phyloP scores from a whole-genome alignment of 1,140 invertebrate species.

The Penaeus indicus region DNA sequence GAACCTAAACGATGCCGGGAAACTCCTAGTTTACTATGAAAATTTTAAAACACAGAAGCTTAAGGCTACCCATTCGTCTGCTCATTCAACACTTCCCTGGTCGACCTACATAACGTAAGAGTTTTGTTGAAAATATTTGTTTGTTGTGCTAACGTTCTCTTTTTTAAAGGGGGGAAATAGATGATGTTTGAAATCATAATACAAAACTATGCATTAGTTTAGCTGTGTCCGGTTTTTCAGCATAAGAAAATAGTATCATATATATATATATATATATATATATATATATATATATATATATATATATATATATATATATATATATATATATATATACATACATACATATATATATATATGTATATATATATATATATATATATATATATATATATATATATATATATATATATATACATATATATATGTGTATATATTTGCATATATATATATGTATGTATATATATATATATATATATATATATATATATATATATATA shows the following conservation, averaged over 20 bases:
- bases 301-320: conserved; percentile 18
- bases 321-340: neutral
- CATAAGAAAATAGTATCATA: neutral
- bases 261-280: conserved; percentile 21
- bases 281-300: conserved; percentile 11
- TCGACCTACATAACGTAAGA: too few species aligned
- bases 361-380: neutral
- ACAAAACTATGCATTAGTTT: too few species aligned
- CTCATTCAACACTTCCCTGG: too few species aligned
- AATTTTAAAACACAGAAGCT: too few species aligned
- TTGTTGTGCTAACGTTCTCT: too few species aligned
- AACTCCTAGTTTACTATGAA: too few species aligned
- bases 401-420: neutral
- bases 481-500: conserved; percentile 20
- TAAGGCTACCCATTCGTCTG: too few species aligned
- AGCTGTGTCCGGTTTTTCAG: too few species aligned
- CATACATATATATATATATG: conserved; percentile 9
- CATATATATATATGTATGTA: conserved; percentile 13
- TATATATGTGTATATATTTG: neutral
- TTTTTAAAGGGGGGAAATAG: too few species aligned
- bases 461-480: conserved; percentile 5
- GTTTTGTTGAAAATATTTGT: too few species aligned
- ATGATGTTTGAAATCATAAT: too few species aligned
- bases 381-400: neutral
- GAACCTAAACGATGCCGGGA: too few species aligned